Conservation (phyloP, 2,113 vertebrate species). For the Suncus etruscus region DNA sequence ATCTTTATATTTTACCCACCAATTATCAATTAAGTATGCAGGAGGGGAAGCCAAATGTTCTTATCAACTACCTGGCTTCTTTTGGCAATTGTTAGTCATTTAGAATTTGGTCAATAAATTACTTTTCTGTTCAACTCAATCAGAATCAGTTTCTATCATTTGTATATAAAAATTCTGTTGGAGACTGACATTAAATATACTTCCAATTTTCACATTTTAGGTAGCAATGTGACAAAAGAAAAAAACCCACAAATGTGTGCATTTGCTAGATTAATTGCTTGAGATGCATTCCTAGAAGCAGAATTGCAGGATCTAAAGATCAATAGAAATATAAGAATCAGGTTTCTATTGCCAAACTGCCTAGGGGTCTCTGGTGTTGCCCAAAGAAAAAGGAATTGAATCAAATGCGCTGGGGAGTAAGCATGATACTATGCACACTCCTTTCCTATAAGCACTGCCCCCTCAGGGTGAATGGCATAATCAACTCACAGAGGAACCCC, state of each 20-base stretch:
- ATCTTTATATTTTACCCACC: neutral
- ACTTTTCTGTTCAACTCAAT: neutral
- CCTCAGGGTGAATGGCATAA: neutral
- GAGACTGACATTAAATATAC: neutral
- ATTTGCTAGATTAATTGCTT: constrained; percentile 1
- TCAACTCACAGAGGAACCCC: neutral
- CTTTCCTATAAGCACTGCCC: neutral
- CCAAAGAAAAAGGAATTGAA: neutral
- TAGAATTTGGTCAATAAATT: neutral
- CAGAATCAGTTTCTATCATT: constrained; percentile 9
- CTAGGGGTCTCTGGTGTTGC: neutral
- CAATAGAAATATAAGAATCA: neutral
- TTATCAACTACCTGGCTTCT: neutral
- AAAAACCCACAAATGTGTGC: neutral
- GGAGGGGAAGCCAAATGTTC: neutral
- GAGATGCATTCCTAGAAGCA: constrained; percentile 9
- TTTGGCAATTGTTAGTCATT: constrained; percentile 5
- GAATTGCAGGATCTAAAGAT: neutral
- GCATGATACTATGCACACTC: too few species aligned
- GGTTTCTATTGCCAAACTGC: neutral
- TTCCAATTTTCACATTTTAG: constrained; percentile 41
- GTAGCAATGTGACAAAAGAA: neutral
- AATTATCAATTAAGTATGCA: neutral
- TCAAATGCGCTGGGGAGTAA: neutral
- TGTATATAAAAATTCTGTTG: neutral